Evolutionary conservation across 2,888 invertebrate species (phyloP).

Genomic region (Ophioninae sp.): DNA sequence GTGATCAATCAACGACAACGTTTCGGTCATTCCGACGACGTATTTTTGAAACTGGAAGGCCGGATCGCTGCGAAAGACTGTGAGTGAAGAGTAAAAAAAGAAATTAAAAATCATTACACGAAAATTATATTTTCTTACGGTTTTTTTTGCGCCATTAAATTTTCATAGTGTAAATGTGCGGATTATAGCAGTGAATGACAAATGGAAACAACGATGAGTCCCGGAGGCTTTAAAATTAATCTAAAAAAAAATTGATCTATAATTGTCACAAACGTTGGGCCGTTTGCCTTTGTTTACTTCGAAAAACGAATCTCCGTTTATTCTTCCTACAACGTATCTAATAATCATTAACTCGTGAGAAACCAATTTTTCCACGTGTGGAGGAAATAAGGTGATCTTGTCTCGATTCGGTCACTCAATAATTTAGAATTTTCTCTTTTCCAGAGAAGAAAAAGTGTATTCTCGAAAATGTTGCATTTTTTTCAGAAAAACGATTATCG

Average conservation of each 20-base stretch:
- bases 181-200: neutral
- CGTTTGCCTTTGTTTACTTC: neutral
- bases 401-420: neutral
- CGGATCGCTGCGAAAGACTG: neutral
- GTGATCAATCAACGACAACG: neutral
- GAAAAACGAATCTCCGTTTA: neutral
- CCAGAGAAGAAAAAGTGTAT: no score
- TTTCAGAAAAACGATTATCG: neutral
- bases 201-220: constrained; percentile 11
- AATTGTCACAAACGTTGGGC: neutral
- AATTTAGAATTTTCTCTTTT: neutral
- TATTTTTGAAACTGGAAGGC: constrained; percentile 12
- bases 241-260: neutral
- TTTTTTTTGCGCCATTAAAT: neutral
- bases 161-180: constrained; percentile 13
- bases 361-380: neutral
- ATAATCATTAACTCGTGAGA: neutral
- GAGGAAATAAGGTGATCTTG: neutral
- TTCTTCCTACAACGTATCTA: neutral
- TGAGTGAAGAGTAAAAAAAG: constrained; percentile 21
- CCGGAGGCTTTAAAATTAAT: constrained; percentile 10
- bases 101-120: constrained; percentile 17
- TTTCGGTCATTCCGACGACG: neutral
- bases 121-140: neutral
- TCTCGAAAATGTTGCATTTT: neutral